These are phyloP conservation scores for Eurytoma californica DNA, from an alignment of 2,888 invertebrate species.

Conservation along the genomic window DNA sequence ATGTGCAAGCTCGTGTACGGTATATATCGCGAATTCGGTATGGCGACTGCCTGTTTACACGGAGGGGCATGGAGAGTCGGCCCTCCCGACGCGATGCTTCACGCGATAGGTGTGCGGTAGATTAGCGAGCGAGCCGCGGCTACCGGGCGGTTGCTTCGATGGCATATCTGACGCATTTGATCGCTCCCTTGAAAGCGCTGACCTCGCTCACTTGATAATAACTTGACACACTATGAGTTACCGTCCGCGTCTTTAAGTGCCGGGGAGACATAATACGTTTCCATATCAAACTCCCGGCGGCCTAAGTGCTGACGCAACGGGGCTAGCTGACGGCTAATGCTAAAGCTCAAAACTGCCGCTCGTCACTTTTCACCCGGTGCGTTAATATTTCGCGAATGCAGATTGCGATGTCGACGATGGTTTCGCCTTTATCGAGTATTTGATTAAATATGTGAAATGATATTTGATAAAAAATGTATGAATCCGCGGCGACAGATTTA, in stretches of 20 bases:
- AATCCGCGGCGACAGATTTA: too few relatives aligned
- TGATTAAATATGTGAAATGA: too few relatives aligned
- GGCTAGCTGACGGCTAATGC: not conserved
- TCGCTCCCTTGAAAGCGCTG: conserved; percentile 35
- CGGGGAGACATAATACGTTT: conserved; percentile 10
- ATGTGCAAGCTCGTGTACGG: not conserved
- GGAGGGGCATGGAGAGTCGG: too few relatives aligned
- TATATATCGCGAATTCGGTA: not conserved
- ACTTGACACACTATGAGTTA: conserved; percentile 25
- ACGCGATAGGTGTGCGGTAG: conserved; percentile 26
- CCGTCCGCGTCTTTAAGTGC: conserved; percentile 15
- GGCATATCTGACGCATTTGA: conserved; percentile 14
- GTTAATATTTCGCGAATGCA: too few relatives aligned
- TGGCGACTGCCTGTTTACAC: conserved; percentile 21
- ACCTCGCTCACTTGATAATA: conserved; percentile 39
- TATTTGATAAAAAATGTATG: too few relatives aligned
- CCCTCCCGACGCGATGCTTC: conserved; percentile 4
- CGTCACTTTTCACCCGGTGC: too few relatives aligned
- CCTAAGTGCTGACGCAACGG: not conserved
- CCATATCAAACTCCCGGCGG: not conserved
- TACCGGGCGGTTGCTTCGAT: conserved; percentile 5
- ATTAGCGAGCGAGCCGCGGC: not conserved
- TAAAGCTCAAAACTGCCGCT: not conserved
- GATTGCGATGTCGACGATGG: too few relatives aligned
- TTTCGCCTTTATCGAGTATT: too few relatives aligned